Base-by-base conservation (phyloP, 2,888 invertebrate genomes). In the Drosophila putrida region DNA sequence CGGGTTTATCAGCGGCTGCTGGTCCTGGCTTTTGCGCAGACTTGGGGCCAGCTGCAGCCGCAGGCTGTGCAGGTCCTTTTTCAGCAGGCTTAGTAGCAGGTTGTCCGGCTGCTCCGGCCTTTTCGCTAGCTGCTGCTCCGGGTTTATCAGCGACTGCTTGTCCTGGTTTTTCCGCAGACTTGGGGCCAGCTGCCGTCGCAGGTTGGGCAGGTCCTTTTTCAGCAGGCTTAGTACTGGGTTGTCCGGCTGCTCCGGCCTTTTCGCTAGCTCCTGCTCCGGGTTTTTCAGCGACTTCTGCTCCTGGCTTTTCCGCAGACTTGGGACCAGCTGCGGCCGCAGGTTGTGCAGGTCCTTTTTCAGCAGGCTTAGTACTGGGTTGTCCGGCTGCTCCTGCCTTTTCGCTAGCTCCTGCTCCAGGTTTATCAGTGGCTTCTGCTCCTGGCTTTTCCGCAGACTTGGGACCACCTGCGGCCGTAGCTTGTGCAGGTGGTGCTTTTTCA, bases 81-180 rank as follows among this genome's bases (percentile, higher is more conserved):
- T 39, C 50, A 31, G 46, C 35, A 8, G 51, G 31, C 8, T 41
- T 39, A 25, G 20, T 38, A 10, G 8, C 44, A n/a, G 69, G 46
- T n/a, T 43, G 27, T 4, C 13, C 54, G 1, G 33, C 31, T 8
- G 28, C n/a, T 60, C 3, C 51, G 3, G 43, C 31, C 10, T 25
- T 41, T 9, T 43, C 25, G 1, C 5, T 43, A 43, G n/a, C n/a
- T n/a, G n/a, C n/a, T n/a, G 54, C 41, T 15, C 33, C 28, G 3
- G 39, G 9, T 15, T 28, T 31, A 27, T 13, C 27, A 6, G 36
- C 28, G 11, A 35, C 51, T 1, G 11, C 11, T 35, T 33, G n/a
- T 4, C 13, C 6, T n/a, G 58, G n/a, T n/a, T n/a, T n/a, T n/a
- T n/a, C n/a, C n/a, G n/a, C n/a, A n/a, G n/a, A n/a, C 11, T 47